Conservation (phyloP, 1,140 invertebrate species). For the Lerema accius region DNA sequence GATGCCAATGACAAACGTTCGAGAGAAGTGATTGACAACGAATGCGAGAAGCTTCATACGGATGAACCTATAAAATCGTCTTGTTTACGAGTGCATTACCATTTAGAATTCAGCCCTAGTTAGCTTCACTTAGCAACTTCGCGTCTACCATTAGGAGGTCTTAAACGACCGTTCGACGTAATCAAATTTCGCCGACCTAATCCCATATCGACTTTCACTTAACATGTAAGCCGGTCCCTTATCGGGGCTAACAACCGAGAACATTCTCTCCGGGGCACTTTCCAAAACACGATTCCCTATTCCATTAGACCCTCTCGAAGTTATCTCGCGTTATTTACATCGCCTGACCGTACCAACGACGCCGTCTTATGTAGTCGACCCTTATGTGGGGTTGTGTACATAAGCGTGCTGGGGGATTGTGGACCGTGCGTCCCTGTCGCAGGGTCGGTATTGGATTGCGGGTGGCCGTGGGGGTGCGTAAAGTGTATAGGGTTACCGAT, state of each 20-base stretch:
- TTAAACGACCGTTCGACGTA: constrained; percentile 66
- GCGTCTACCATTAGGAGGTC: constrained; percentile 39
- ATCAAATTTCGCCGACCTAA: constrained; percentile 71
- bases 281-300: constrained; percentile 80
- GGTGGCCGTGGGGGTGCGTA: constrained; percentile 53
- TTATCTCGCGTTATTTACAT: constrained; percentile 81
- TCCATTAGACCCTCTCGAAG: constrained; percentile 80
- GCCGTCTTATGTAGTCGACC: constrained; percentile 75
- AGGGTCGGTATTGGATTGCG: constrained; percentile 54
- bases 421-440: constrained; percentile 54
- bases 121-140: background rate
- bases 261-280: constrained; percentile 79
- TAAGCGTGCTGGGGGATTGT: constrained; percentile 69
- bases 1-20: too few relatives aligned
- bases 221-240: constrained; percentile 58
- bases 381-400: constrained; percentile 67
- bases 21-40: too few relatives aligned
- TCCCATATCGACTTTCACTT: constrained; percentile 79
- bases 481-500: constrained; percentile 12
- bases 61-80: too few relatives aligned
- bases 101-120: too few relatives aligned
- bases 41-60: too few relatives aligned
- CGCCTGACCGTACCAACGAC: constrained; percentile 70
- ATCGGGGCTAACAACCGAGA: constrained; percentile 69
- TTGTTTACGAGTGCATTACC: too few relatives aligned